Evolutionary conservation across 2,113 vertebrate species (phyloP).

Genomic region (Antigone vipio): DNA sequence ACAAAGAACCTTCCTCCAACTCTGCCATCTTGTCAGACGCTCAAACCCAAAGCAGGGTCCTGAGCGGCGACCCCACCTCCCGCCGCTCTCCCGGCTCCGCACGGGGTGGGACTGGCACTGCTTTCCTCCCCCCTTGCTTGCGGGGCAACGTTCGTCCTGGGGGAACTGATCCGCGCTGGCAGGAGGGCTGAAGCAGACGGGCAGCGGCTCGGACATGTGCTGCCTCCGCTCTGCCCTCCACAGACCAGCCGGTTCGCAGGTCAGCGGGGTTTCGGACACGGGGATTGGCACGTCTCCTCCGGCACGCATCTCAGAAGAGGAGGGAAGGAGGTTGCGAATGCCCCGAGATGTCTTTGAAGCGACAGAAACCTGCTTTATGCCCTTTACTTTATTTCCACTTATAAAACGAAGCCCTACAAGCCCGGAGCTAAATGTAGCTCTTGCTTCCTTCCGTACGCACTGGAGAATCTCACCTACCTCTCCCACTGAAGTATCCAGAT

Average conservation of each 20-base stretch:
- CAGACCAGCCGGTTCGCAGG: background rate
- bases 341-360: background rate
- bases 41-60: background rate
- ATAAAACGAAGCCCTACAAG: constrained; percentile 4
- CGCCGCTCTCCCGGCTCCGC: background rate
- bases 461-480: background rate
- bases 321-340: background rate
- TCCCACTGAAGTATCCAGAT: background rate
- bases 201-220: fast-evolving
- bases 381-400: constrained; percentile 15
- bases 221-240: background rate
- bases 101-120: fast-evolving
- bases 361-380: background rate
- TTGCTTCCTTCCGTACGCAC: background rate
- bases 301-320: fast-evolving
- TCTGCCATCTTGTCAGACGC: background rate
- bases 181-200: background rate
- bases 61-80: fast-evolving
- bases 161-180: fast-evolving
- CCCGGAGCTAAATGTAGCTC: background rate
- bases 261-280: fast-evolving
- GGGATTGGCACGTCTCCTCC: background rate
- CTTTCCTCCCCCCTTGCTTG: background rate
- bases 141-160: fast-evolving
- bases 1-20: background rate